Base-by-base conservation (phyloP, 2,888 invertebrate genomes). In the Drosophila mulleri region DNA sequence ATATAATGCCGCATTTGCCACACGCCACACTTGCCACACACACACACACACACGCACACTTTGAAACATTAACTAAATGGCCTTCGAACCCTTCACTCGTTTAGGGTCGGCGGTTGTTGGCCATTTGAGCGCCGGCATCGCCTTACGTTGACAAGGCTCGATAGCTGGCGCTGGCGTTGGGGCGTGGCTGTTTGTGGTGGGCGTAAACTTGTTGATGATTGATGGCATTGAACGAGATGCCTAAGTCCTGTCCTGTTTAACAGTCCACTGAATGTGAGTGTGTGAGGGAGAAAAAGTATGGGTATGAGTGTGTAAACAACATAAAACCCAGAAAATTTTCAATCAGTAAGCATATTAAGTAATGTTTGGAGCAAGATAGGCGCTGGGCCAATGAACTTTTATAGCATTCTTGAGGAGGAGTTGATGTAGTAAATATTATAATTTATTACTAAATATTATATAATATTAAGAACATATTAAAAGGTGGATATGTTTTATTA, bases 151-250 rank as follows among this genome's bases (percentile, higher is more conserved):
- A 75, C 69, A 75, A 64, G 65, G 42, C 32, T 61, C 64, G 26
- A 76, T 67, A 50, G 42, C 42, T 58, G 60, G 35, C 23, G 23
- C 20, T 39, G 66, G 32, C 29, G 32, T 18, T 39, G 66, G 48
- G 58, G 69, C 56, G 50, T 67, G 65, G 54, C 44, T 48, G 47
- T 67, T 62, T 72, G 69, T 53, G 57, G 45, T 56, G 57, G 64
- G 67, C 72, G 67, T 79, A 42, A 61, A 81, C 82, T 81, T 72
- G 79, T 79, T 79, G 74, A 80, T 83, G 82, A 83, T 86, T 81
- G 82, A 83, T 83, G 63, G 39, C 68, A 57, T 32, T 48, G 18
- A 68, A 53, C 59, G 35, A 37, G 35, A 2, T 47, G 14, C 50
- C 42, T 14, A 52, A 29, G 59, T 62, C 63, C 66, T 67, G 56